phyloP scores from a whole-genome alignment of 2,113 vertebrate species.

The Callipepla californica region DNA sequence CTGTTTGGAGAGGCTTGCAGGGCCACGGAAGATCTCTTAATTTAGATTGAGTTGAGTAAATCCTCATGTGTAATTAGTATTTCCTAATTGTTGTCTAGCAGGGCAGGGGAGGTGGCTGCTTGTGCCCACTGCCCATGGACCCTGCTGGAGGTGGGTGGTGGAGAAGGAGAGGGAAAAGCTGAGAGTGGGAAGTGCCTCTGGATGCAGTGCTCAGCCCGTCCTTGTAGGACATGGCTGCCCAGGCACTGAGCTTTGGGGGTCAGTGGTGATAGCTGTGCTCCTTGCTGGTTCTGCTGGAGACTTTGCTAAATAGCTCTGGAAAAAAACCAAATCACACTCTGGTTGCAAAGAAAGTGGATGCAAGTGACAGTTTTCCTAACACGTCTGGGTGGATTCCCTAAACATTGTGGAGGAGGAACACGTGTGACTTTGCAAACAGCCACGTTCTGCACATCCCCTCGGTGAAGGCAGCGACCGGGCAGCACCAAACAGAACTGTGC shows the following conservation, averaged over 20 bases:
- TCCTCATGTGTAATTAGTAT: background rate
- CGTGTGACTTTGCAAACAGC: conserved; percentile 2
- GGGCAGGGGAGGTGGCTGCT: background rate
- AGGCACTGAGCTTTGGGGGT: background rate
- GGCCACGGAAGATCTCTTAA: background rate
- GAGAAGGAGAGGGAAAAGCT: background rate
- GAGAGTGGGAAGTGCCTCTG: background rate
- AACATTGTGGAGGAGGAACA: conserved; percentile 35
- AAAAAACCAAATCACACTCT: conserved; percentile 36
- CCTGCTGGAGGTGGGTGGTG: accelerated
- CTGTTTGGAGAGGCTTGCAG: background rate
- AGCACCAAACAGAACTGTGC: too few species aligned
- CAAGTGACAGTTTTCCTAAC: conserved; percentile 69
- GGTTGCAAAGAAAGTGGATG: conserved; percentile 37
- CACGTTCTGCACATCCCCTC: background rate
- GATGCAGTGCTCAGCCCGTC: background rate
- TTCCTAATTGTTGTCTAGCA: background rate
- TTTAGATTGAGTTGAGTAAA: background rate
- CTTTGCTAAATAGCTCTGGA: conserved; percentile 8
- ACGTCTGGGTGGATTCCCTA: conserved; percentile 32
- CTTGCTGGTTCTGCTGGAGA: background rate
- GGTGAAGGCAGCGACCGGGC: too few species aligned
- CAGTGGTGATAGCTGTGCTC: background rate
- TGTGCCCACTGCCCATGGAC: background rate
- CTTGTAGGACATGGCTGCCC: background rate